These are phyloP conservation scores for Lepidostoma basale DNA, from an alignment of 1,140 invertebrate species.

Conservation along the genomic window DNA sequence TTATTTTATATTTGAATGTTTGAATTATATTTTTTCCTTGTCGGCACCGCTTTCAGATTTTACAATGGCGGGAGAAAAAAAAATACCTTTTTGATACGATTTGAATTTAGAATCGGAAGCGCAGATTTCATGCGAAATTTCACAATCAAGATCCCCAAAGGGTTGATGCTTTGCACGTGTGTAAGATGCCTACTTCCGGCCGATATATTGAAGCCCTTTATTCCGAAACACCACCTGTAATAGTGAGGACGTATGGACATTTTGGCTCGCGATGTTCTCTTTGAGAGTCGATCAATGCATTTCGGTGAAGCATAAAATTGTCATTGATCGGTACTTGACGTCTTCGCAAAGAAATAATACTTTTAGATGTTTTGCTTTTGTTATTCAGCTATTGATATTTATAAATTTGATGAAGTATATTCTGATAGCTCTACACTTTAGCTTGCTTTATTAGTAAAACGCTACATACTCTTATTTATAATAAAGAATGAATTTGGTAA, in stretches of 20 bases:
- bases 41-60: neutral
- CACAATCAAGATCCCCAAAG: constrained; percentile 20
- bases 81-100: constrained; percentile 15
- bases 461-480: no score
- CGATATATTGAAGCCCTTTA: neutral
- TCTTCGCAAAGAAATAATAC: constrained; percentile 1
- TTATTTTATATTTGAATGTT: no score
- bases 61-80: neutral
- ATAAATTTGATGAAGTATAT: no score
- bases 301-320: constrained; percentile 17
- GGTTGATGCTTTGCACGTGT: constrained; percentile 41
- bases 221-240: constrained; percentile 15
- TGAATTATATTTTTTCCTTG: neutral
- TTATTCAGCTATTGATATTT: no score
- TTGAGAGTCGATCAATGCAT: constrained; percentile 1
- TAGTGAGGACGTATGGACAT: neutral
- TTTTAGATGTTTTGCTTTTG: no score
- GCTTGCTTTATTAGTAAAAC: no score
- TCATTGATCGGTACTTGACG: constrained; percentile 16
- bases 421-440: no score
- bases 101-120: constrained; percentile 34
- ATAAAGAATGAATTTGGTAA: no score
- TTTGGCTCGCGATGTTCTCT: constrained; percentile 2
- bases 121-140: constrained; percentile 33
- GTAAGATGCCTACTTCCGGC: constrained; percentile 39